Evolutionary conservation across 2,113 vertebrate genomes (phyloP).

Genomic region (Carassius carassius): DNA sequence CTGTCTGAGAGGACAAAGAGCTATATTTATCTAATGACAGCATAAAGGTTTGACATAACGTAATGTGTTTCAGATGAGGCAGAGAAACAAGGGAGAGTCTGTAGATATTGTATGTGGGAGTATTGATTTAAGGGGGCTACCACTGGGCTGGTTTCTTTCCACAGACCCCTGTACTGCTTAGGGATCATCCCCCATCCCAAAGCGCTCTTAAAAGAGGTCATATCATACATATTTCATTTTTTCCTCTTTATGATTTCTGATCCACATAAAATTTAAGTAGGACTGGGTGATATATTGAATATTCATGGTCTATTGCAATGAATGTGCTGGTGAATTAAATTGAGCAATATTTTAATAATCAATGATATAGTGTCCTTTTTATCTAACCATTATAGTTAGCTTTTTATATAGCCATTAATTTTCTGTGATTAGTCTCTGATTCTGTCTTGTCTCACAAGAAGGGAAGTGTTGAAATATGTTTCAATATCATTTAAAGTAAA

Average conservation of each 20-base stretch:
- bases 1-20: conserved; percentile 44
- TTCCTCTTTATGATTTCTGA: background rate
- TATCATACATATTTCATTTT: background rate
- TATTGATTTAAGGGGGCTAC: conserved; percentile 15
- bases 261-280: conserved; percentile 16
- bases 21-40: conserved; percentile 43
- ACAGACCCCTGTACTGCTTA: background rate
- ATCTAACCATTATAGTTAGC: too few species aligned
- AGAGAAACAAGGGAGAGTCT: conserved; percentile 5
- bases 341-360: background rate
- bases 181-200: background rate
- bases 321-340: background rate
- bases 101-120: conserved; percentile 4
- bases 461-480: background rate
- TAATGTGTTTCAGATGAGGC: conserved; percentile 22
- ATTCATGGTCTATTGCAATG: background rate
- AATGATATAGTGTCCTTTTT: background rate
- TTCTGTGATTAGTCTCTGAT: background rate
- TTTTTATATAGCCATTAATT: background rate
- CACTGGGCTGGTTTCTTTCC: background rate
- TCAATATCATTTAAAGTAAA: background rate
- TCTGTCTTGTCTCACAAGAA: background rate
- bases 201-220: conserved; percentile 1
- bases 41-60: conserved; percentile 28
- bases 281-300: background rate